Conservation (phyloP, 2,888 invertebrate species). For the Lamellibrachia satsuma region DNA sequence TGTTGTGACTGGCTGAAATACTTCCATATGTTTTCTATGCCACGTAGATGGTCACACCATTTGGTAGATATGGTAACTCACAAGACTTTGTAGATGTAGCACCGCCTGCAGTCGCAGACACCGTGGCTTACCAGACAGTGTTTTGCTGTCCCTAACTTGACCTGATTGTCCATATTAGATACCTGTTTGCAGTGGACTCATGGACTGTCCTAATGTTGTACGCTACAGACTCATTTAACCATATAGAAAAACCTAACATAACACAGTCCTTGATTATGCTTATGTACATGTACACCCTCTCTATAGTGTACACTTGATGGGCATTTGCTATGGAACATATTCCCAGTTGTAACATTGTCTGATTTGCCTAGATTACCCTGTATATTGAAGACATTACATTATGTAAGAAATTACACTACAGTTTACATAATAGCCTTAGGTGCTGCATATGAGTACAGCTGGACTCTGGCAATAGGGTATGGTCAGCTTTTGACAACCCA, state of each 20-base stretch:
- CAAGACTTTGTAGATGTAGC: conserved; percentile 10
- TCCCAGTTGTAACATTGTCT: background rate
- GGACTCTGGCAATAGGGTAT: background rate
- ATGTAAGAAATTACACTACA: background rate
- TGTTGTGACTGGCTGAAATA: background rate
- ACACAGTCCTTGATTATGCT: background rate
- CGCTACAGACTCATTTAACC: background rate
- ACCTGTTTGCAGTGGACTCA: background rate
- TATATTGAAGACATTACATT: background rate
- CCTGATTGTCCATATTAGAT: background rate
- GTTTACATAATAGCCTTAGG: background rate
- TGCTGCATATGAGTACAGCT: background rate
- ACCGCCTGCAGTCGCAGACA: background rate
- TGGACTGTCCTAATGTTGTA: background rate
- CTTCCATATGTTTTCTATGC: background rate
- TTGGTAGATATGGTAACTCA: background rate
- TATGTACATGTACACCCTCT: background rate
- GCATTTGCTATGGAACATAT: background rate
- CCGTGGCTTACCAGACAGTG: background rate
- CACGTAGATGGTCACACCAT: background rate
- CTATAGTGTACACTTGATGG: background rate
- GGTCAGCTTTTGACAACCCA: background rate
- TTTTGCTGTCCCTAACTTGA: background rate
- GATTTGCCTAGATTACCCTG: background rate
- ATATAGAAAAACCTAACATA: background rate